Evolutionary conservation across 2,113 vertebrate species (phyloP).

Genomic region (Lagenorhynchus albirostris): DNA sequence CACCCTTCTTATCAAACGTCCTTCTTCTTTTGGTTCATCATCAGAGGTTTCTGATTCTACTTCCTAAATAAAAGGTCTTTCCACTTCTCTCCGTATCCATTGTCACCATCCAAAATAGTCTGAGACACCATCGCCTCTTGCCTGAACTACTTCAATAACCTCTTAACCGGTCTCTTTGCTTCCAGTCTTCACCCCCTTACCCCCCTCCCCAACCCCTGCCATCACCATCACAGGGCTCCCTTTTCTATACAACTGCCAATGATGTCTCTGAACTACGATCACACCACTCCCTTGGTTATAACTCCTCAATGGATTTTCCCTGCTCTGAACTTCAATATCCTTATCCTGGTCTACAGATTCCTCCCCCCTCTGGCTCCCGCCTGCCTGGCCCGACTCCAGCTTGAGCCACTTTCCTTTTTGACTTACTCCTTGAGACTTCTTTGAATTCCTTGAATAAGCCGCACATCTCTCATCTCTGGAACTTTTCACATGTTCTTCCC

Average conservation of each 20-base stretch:
- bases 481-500: neutral
- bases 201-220: neutral
- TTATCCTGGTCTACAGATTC: neutral
- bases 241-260: neutral
- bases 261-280: neutral
- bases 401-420: neutral
- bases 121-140: neutral
- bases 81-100: neutral
- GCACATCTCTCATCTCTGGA: neutral
- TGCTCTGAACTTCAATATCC: neutral
- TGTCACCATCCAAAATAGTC: neutral
- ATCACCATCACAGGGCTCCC: neutral
- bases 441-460: neutral
- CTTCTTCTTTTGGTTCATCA: neutral
- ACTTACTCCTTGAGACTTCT: neutral
- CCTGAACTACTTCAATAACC: neutral
- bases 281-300: neutral
- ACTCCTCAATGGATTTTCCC: neutral
- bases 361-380: neutral
- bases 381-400: neutral
- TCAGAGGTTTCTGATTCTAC: neutral
- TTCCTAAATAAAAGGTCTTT: neutral
- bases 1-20: neutral
- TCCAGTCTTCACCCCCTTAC: neutral
- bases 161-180: neutral